phyloP scores from a whole-genome alignment of 1,140 invertebrate species.

The Ganaspis sp. region DNA sequence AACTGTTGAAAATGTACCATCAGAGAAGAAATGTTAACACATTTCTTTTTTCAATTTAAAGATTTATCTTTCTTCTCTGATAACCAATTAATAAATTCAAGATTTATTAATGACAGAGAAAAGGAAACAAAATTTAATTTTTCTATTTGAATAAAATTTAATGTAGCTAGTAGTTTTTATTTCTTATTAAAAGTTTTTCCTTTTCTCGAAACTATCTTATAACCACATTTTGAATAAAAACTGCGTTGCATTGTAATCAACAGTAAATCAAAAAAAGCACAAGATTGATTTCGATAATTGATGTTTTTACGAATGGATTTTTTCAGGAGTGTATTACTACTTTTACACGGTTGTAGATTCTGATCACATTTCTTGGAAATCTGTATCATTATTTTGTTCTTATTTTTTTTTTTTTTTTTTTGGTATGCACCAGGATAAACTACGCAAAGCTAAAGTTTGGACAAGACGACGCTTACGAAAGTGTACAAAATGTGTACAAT shows the following conservation, averaged over 20 bases:
- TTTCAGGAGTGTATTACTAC: background rate
- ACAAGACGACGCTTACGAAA: background rate
- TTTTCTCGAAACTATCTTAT: background rate
- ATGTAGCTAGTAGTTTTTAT: background rate
- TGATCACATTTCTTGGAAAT: conserved; percentile 8
- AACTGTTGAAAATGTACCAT: background rate
- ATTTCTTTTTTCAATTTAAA: background rate
- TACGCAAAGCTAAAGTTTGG: conserved; percentile 33
- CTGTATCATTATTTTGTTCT: conserved; percentile 25
- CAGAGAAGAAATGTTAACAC: background rate
- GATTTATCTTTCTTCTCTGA: too few species aligned
- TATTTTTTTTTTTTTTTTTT: conserved; percentile 46
- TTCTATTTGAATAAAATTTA: background rate
- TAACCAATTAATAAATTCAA: background rate
- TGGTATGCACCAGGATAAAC: conserved; percentile 42
- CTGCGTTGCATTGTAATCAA: background rate
- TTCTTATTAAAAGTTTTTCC: background rate
- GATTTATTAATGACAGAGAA: background rate
- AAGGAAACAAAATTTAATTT: background rate
- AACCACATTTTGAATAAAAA: background rate
- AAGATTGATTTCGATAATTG: background rate
- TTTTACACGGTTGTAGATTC: background rate
- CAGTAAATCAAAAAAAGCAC: background rate
- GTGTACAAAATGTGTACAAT: conserved; percentile 66
- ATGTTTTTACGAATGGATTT: background rate